Conservation (phyloP, 1,140 invertebrate genomes). For the Diorhabda elongata region DNA sequence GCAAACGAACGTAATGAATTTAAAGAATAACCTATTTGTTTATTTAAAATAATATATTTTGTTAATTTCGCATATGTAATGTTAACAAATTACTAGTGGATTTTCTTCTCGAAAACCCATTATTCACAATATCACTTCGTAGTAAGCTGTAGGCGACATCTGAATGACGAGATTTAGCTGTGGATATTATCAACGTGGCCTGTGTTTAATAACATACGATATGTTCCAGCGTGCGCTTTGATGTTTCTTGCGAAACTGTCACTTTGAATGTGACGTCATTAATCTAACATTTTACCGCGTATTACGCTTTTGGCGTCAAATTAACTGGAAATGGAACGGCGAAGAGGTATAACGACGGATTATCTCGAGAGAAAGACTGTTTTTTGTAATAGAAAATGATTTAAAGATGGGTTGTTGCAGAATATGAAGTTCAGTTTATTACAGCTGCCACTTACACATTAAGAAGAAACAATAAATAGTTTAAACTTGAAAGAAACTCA, state of each 20-base stretch:
- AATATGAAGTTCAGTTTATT: background rate
- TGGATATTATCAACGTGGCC: background rate
- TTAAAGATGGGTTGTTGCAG: background rate
- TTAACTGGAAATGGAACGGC: background rate
- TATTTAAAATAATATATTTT: no score
- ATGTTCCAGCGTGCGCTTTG: background rate
- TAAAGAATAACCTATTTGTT: no score
- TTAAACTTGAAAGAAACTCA: no score
- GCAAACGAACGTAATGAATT: no score
- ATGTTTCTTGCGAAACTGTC: background rate
- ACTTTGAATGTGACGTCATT: background rate
- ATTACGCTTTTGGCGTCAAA: conserved; percentile 2
- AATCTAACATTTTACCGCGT: conserved; percentile 2
- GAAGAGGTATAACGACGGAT: background rate
- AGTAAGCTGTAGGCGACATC: conserved; percentile 3
- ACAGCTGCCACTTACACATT: no score
- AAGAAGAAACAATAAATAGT: no score
- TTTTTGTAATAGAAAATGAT: background rate
- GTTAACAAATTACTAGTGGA: no score
- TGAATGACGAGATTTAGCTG: conserved; percentile 1
- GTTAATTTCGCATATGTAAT: no score
- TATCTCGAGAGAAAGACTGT: background rate
- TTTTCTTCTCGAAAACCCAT: no score
- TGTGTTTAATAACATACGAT: conserved; percentile 2
- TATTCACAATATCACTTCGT: no score